Base-by-base conservation (phyloP, 2,888 invertebrate genomes). In the Bibio marci region DNA sequence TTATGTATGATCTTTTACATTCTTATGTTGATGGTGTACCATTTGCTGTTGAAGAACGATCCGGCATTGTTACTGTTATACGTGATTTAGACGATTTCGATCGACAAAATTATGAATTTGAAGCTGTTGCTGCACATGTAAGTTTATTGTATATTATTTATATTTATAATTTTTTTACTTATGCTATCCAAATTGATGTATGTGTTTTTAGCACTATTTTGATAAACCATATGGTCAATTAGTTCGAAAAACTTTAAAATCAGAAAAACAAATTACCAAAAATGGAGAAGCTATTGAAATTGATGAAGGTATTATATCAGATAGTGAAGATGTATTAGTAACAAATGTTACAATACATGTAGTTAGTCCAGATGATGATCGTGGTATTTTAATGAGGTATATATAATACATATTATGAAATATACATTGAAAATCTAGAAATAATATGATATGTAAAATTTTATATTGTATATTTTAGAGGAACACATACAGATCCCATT, bases 21-120 rank as follows among this genome's bases (percentile, higher is more conserved):
- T 78, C 81, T 46, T 87, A 87, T 54, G 76, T 85, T 49, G 86
- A 86, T 62, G 86, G 85, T 71, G 87, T 87, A n/a, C 90, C 90
- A 4, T 88, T 90, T 59, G 87, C 83, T 4, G 83, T 90, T 18
- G 88, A 88, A 63, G 86, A 88, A 55, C 68, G 76, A 43, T 81
- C 85, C 3, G 90, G 90, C 4, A 81, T 83, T 1, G 85, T 90
- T 35, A 86, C 85, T 2, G 83, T 90, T 1, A 78, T 86, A 41
- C 74, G 82, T 26, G 75, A 77, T 42, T 61, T 86, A 31, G 63
- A 71, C 1, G 76, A 78, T 48, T 86, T 72, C 52, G 67, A 71
- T 18, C 62, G 76, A 26, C 67, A 72, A 3, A 58, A 73, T 28
- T 90, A 80, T 52, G 76, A 82, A 44, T 85, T 90, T 50, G 85